phyloP scores from a whole-genome alignment of 2,888 invertebrate genomes.

The Dusona sp. region DNA sequence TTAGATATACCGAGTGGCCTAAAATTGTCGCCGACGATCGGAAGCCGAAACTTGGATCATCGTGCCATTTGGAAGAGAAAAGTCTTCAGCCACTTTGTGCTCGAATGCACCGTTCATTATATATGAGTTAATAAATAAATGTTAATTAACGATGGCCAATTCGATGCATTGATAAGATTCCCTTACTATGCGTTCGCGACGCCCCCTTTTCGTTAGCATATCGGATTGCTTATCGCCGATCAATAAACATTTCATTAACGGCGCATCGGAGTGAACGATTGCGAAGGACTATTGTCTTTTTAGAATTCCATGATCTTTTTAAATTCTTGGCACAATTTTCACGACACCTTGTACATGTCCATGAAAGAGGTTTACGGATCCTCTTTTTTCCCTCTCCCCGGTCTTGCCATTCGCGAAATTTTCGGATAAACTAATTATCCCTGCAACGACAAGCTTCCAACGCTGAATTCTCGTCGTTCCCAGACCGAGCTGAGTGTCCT shows the following conservation, averaged over 20 bases:
- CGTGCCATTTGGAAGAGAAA: background rate
- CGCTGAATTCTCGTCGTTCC: conserved; percentile 74
- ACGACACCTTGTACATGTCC: background rate
- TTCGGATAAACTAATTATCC: conserved; percentile 72
- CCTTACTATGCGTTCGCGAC: too few relatives aligned
- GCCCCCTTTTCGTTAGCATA: too few relatives aligned
- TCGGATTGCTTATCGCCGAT: too few relatives aligned
- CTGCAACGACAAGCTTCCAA: conserved; percentile 70
- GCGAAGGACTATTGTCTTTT: background rate
- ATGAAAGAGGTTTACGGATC: background rate
- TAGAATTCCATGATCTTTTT: background rate
- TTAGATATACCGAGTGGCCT: conserved; percentile 10
- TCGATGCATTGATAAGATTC: too few relatives aligned
- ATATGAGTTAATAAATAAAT: too few relatives aligned
- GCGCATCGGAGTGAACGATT: background rate
- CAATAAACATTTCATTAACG: background rate
- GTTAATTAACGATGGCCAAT: too few relatives aligned
- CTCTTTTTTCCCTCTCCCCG: conserved; percentile 10
- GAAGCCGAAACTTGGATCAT: background rate
- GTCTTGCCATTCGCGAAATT: conserved; percentile 75
- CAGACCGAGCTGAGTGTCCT: conserved; percentile 67
- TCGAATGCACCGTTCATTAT: background rate
- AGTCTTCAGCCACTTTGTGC: background rate
- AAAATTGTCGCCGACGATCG: background rate
- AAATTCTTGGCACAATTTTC: background rate